Evolutionary conservation across 2,113 vertebrate species (phyloP), one percentile per base, ranked within the genome.

Genomic region (Erinaceus europaeus): DNA sequence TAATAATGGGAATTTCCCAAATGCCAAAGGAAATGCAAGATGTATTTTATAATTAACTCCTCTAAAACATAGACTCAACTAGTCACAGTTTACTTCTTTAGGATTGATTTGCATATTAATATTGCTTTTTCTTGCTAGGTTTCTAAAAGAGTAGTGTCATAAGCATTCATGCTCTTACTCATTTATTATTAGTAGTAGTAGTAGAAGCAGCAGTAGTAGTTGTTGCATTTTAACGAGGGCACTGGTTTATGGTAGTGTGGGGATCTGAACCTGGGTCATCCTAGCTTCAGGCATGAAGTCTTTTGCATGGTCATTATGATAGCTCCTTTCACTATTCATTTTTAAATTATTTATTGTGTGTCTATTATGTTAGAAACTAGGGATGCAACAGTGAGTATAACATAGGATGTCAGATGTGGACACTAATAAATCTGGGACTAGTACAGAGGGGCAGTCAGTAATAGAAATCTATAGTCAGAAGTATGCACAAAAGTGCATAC

Each of bases 1-100:
- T 77, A 84, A 83, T 86, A 88, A 80, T 52, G 10, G 73, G 27
- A 68, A 52, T 34, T 25, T 50, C 2, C 15, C 38, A 89, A 91
- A 77, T 62, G 64, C 17, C 52, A 82, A 8, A n/a, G 14, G 20
- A 46, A 73, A 61, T 73, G 38, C 40, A 52, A 36, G 44, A 74
- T 25, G 10, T 27, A 55, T 23, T 88, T 79, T 44, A 77, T 57
- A 80, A 83, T 61, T 32, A 85, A 76, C 23, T 65, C 12, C 17
- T 78, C 23, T 64, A 75, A 82, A 62, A 72, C 38, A 84, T 14
- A 46, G 68, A 65, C 38, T 57, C 44, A 59, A 68, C 27, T 44
- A 44, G 55, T 52, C 14, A 64, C n/a, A 82, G 68, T 57, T 59
- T 53, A 79, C 38, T 83, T 69, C n/a, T 18, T 79, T 61, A 78